phyloP scores from a whole-genome alignment of 2,888 invertebrate genomes.

The Pseudococcus longispinus region DNA sequence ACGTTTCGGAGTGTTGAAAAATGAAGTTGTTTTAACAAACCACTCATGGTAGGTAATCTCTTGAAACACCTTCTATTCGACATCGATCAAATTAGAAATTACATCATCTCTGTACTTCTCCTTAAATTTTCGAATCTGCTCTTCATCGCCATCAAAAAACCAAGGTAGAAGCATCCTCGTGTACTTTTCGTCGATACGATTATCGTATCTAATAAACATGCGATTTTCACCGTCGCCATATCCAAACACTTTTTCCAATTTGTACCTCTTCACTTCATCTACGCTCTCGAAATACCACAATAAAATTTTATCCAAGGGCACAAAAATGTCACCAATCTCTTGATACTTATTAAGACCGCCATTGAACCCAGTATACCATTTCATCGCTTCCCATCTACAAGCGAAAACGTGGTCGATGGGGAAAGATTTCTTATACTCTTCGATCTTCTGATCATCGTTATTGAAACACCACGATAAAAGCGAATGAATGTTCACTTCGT shows the following conservation, averaged over 20 bases:
- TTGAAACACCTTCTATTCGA: too few relatives aligned
- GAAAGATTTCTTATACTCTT: neutral
- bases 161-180: too few relatives aligned
- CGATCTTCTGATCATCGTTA: neutral
- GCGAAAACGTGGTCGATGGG: neutral
- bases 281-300: too few relatives aligned
- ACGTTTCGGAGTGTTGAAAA: too few relatives aligned
- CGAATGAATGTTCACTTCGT: neutral
- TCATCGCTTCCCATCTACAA: neutral
- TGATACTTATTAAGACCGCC: neutral
- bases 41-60: too few relatives aligned
- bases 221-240: too few relatives aligned
- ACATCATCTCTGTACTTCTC: too few relatives aligned
- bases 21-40: too few relatives aligned
- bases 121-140: too few relatives aligned
- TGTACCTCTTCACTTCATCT: too few relatives aligned
- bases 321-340: neutral
- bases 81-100: neutral
- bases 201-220: neutral
- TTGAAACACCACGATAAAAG: neutral
- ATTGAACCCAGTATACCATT: too few relatives aligned
- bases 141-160: neutral
- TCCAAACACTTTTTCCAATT: neutral
- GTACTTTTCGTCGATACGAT: neutral
- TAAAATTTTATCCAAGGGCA: neutral